A percentile compares a stretch with the other conserved stretches of the same genome.
phyloP scores from a whole-genome alignment of 2,113 vertebrate genomes.

The Aegypius monachus region DNA sequence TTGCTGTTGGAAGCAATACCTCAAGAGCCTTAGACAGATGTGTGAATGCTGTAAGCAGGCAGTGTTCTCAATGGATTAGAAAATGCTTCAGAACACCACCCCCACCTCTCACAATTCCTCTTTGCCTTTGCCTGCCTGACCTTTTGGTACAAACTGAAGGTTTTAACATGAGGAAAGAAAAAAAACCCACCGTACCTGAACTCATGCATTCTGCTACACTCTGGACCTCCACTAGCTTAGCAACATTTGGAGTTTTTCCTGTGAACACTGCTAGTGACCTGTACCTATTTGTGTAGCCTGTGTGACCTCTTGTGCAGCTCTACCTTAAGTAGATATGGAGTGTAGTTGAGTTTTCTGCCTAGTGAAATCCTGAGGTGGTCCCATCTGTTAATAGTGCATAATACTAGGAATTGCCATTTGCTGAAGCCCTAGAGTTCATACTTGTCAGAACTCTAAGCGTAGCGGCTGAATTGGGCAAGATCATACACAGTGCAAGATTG shows the following conservation, averaged over 20 bases:
- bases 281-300: not conserved
- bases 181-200: not conserved
- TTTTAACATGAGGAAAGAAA: not conserved
- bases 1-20: not conserved
- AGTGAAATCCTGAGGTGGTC: not conserved
- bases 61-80: not conserved
- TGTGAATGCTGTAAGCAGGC: not conserved
- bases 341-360: not conserved
- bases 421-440: not conserved
- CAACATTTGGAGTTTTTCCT: not conserved
- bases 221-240: not conserved
- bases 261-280: too few relatives aligned
- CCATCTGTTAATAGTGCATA: not conserved
- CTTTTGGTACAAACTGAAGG: not conserved
- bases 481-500: not conserved
- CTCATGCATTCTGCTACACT: not conserved
- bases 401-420: not conserved
- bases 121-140: not conserved
- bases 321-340: rapidly evolving
- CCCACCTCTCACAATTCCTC: not conserved
- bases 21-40: not conserved
- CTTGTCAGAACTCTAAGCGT: not conserved
- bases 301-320: not conserved
- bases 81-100: not conserved
- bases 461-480: not conserved